Conservation (phyloP, 2,888 invertebrate genomes). For the Lepeophtheirus nordmannii region DNA sequence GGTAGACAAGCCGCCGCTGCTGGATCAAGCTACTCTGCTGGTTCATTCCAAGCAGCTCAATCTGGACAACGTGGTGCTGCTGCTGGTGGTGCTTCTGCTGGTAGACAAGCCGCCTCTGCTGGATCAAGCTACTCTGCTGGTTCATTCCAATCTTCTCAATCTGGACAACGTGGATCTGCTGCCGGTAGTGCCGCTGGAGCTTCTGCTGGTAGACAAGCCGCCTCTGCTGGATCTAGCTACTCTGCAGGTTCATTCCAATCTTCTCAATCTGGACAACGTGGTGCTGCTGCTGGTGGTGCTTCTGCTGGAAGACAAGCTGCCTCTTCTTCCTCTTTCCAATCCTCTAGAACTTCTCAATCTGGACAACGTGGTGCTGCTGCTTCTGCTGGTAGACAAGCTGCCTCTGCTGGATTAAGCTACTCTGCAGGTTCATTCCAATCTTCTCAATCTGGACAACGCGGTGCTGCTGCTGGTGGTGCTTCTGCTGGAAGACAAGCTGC, state of each 20-base stretch:
- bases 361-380: slow-evolving; percentile 1
- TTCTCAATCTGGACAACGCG: not conserved
- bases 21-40: not conserved
- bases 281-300: not conserved
- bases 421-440: not conserved
- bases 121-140: too few species aligned
- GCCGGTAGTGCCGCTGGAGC: not conserved
- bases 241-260: not conserved
- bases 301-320: not conserved
- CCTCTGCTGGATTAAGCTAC: not conserved
- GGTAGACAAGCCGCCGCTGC: not conserved
- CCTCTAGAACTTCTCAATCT: not conserved
- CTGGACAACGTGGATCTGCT: not conserved
- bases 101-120: not conserved
- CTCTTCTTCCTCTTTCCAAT: not conserved
- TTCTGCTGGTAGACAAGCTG: not conserved
- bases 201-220: not conserved
- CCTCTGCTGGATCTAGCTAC: not conserved
- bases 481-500: not conserved
- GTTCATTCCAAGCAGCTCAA: not conserved
- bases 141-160: not conserved
- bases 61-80: slow-evolving; percentile 5
- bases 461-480: not conserved
- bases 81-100: not conserved
- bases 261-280: slow-evolving; percentile 1